Base-by-base conservation (phyloP, 1,140 invertebrate species). In the Drosophila teissieri region DNA sequence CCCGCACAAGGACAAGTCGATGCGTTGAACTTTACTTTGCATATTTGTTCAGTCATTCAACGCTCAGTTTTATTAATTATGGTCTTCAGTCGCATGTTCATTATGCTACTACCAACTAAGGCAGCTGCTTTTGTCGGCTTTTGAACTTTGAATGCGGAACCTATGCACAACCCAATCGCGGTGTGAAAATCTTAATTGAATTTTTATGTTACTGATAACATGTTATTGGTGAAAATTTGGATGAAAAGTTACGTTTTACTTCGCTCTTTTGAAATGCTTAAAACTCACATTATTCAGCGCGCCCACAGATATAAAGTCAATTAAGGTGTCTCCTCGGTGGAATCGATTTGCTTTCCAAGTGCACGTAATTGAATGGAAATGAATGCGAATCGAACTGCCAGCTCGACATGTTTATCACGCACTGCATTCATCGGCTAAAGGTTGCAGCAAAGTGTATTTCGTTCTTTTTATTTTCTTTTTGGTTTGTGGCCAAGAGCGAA, bases 21-120 rank as follows among this genome's bases (percentile, higher is more conserved):
- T 57, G 46, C 73, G 73, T 75, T 75, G 73, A 75, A 75, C 73
- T 75, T 76, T 67, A 51, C 39, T 75, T 57, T 56, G 27, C 56
- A 65, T 56, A 54, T 65, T 55, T 55, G 51, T 46, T 75, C 15
- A 67, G 73, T 73, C 69, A 70, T 70, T 67, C 51, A 57, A 49
- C 51, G 65, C 44, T 70, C 22, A 48, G 51, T 70, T 57, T 46
- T 70, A 69, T 57, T 70, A 57, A 70, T 70, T 70, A 70, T 65
- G 34, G 42, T 48, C 42, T 31, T 19, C 14, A 39, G 15, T 34
- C 36, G 51, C 40, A 70, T 57, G 49, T 56, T 70, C 64, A 70
- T 70, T 70, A 70, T 57, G 44, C 17, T 48, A 36, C 15, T 27
- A 31, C 49, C 62, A 45, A 24, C 12, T 56, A 34, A 42, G 42